These are phyloP conservation scores for Anomalospiza imberbis DNA, from an alignment of 2,797 vertebrate genomes.

Conservation along the genomic window DNA sequence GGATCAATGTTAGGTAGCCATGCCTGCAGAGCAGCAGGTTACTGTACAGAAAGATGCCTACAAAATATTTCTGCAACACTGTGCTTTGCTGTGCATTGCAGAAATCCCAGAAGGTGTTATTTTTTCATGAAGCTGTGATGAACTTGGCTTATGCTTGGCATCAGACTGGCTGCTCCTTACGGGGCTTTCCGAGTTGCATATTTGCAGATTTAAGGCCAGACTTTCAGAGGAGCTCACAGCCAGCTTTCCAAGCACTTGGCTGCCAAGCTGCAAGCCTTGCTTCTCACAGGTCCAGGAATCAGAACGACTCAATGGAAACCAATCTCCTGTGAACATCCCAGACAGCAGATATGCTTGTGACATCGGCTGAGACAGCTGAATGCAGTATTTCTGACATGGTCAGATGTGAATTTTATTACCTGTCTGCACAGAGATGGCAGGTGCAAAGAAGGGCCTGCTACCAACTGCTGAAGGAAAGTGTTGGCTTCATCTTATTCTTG, in stretches of 20 bases:
- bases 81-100: neutral
- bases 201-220: neutral
- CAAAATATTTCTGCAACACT: constrained; percentile 26
- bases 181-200: neutral
- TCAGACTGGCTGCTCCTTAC: neutral
- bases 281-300: neutral
- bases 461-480: neutral
- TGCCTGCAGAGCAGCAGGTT: neutral
- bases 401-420: neutral
- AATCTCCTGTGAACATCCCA: neutral
- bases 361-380: neutral
- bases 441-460: neutral
- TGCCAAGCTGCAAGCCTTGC: neutral
- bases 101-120: neutral
- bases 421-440: neutral
- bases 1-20: neutral
- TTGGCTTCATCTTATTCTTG: neutral
- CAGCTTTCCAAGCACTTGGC: neutral
- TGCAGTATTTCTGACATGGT: neutral
- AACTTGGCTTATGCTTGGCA: constrained; percentile 1
- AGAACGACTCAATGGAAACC: rapidly evolving
- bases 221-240: neutral
- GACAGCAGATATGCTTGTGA: neutral
- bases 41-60: neutral
- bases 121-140: constrained; percentile 29